Conservation (phyloP, 2,113 vertebrate species). For the Corythornis vintsioides region DNA sequence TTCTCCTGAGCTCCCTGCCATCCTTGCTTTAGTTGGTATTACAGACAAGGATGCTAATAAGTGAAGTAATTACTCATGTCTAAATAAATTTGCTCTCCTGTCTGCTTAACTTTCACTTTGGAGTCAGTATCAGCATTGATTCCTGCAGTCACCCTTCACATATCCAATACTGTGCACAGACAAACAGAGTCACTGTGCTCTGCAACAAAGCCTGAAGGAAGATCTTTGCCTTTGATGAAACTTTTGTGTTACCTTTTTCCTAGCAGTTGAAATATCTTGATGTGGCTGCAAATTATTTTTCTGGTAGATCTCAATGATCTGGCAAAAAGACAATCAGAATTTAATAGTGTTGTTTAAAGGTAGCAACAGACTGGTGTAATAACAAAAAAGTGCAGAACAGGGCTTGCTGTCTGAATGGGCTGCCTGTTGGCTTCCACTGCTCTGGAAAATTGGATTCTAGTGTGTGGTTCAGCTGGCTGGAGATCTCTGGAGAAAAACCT, state of each 20-base stretch:
- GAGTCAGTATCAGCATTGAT: conserved; percentile 17
- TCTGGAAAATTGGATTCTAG: not conserved
- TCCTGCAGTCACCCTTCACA: not conserved
- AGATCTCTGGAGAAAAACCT: not conserved
- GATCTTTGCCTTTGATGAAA: not conserved
- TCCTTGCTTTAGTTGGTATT: not conserved
- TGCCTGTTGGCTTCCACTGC: not conserved
- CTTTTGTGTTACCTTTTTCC: not conserved
- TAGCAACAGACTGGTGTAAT: not conserved
- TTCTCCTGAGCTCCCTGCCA: not conserved
- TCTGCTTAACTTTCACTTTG: not conserved
- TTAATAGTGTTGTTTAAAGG: not conserved
- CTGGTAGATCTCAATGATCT: not conserved
- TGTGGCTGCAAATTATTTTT: not conserved
- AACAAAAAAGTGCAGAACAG: not conserved
- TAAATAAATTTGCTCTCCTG: conserved; percentile 40
- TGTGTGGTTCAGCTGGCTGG: not conserved
- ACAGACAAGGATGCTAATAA: conserved; percentile 25
- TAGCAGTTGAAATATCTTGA: not conserved
- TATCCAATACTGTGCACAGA: not conserved
- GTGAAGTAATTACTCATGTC: conserved; percentile 51
- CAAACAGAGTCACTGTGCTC: not conserved
- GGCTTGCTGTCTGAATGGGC: not conserved
- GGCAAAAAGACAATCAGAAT: not conserved
- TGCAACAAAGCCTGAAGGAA: not conserved